phyloP scores from a whole-genome alignment of 2,113 vertebrate genomes.

The Rhabdomys dilectus region DNA sequence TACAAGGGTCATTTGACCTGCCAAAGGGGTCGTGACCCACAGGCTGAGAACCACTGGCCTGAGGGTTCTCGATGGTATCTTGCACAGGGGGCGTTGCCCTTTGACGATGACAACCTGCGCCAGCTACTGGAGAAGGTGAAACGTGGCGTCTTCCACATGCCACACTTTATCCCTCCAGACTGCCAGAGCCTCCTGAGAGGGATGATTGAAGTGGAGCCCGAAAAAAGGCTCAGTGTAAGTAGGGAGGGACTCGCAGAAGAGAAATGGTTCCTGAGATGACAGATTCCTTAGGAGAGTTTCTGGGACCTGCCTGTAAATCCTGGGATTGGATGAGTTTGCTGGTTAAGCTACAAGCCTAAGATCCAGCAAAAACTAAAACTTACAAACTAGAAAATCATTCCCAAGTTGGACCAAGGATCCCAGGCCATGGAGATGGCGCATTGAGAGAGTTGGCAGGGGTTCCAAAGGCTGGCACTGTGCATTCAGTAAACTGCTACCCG shows the following conservation, averaged over 20 bases:
- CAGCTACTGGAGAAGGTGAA: constrained; percentile 98
- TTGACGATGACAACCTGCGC: constrained; percentile 96
- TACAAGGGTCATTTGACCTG: background rate
- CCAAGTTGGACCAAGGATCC: background rate
- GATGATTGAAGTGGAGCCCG: constrained; percentile 98
- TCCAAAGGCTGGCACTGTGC: background rate
- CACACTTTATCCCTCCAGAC: constrained; percentile 98
- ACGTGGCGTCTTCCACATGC: constrained; percentile 95
- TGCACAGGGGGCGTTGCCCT: constrained; percentile 95
- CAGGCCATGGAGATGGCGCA: no score
- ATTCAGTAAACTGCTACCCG: background rate
- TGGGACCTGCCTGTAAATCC: background rate
- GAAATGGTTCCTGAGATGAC: accelerated
- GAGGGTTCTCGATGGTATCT: constrained; percentile 85
- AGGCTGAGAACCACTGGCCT: background rate
- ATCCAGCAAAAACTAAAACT: background rate
- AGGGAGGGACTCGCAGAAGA: accelerated
- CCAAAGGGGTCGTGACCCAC: background rate
- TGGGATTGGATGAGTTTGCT: no score
- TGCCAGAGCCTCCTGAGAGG: constrained; percentile 98
- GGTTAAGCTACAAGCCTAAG: background rate
- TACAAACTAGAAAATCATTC: background rate
- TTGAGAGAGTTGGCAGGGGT: accelerated
- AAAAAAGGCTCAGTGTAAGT: constrained; percentile 93
- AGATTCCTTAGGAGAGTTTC: background rate